These are phyloP conservation scores for Petrolisthes cinctipes DNA, from an alignment of 2,888 invertebrate genomes.

Conservation along the genomic window DNA sequence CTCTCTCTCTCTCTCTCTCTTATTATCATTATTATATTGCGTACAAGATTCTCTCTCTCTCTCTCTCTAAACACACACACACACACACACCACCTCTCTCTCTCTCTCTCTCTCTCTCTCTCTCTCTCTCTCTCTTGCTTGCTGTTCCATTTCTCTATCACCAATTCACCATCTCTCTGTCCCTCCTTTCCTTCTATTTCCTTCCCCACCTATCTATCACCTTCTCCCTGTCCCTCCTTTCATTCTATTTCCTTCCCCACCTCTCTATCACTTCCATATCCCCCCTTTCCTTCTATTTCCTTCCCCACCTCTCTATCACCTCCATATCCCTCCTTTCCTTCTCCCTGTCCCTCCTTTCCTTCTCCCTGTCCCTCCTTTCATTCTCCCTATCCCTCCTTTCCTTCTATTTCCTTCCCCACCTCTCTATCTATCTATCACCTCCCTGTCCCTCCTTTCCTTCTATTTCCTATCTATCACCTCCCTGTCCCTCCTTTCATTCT, in stretches of 20 bases:
- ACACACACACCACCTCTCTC: neutral
- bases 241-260: neutral
- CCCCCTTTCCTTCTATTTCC: neutral
- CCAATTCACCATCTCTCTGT: neutral
- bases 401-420: neutral
- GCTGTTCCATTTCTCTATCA: neutral
- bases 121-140: neutral
- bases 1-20: conserved; percentile 13
- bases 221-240: neutral
- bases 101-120: neutral
- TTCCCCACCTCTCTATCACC: neutral
- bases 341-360: neutral
- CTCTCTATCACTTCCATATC: neutral
- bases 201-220: neutral
- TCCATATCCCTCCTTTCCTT: neutral
- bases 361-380: no score
- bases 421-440: neutral
- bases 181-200: neutral
- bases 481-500: neutral
- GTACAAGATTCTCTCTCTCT: neutral
- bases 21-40: neutral
- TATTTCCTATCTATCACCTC: neutral
- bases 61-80: neutral
- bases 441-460: neutral
- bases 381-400: neutral